Evolutionary conservation across 2,888 invertebrate genomes (phyloP).

Genomic region (Sinhomidia bicolor): DNA sequence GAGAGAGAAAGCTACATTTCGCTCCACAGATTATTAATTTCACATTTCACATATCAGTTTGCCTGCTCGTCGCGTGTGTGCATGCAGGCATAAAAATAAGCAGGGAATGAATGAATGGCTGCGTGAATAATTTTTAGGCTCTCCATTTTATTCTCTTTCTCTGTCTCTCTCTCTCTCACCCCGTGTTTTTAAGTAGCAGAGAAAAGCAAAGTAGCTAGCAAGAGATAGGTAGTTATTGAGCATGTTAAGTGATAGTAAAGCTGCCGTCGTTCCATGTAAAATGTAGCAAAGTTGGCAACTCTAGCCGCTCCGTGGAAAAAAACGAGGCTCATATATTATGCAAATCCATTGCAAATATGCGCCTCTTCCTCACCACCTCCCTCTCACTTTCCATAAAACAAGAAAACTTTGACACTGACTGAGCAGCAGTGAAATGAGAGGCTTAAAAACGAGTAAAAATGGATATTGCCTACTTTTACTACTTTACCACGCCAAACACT

Average conservation of each 20-base stretch:
- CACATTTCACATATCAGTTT: slow-evolving; percentile 40
- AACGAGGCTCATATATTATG: slow-evolving; percentile 41
- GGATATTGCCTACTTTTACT: background rate
- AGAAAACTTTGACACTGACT: slow-evolving; percentile 8
- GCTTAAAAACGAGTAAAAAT: slow-evolving; percentile 23
- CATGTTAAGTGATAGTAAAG: slow-evolving; percentile 58
- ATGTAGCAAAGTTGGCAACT: slow-evolving; percentile 34
- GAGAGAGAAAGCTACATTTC: background rate
- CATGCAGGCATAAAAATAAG: background rate
- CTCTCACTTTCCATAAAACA: background rate
- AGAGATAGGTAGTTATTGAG: slow-evolving; percentile 9
- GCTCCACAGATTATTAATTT: slow-evolving; percentile 60
- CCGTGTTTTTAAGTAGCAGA: too few species aligned
- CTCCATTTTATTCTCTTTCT: too few species aligned
- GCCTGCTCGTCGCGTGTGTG: slow-evolving; percentile 26
- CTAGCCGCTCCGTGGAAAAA: background rate
- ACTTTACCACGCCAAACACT: background rate
- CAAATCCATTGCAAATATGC: slow-evolving; percentile 47
- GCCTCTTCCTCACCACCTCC: background rate
- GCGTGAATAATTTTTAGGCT: too few species aligned
- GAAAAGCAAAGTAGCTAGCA: too few species aligned
- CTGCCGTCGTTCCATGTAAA: slow-evolving; percentile 9
- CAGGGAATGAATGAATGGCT: background rate
- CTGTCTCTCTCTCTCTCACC: too few species aligned
- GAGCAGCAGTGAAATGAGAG: background rate